phyloP scores from a whole-genome alignment of 2,797 vertebrate genomes.

The Rachycentron canadum region DNA sequence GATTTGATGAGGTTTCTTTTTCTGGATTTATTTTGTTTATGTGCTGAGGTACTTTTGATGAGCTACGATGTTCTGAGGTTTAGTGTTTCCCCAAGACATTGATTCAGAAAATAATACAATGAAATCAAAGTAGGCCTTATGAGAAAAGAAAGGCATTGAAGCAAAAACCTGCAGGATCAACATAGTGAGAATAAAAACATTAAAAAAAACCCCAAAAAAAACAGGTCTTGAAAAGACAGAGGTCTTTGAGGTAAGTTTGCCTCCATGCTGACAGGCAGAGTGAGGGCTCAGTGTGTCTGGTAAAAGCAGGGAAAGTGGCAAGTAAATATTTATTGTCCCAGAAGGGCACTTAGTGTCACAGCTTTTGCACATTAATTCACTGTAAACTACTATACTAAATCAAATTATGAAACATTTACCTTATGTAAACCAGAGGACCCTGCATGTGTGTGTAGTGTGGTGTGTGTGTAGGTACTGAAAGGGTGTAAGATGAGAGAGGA shows the following conservation, averaged over 20 bases:
- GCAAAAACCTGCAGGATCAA: neutral
- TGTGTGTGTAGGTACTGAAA: conserved; percentile 20
- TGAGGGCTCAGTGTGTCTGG: neutral
- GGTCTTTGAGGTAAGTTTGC: neutral
- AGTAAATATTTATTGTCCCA: conserved; percentile 44
- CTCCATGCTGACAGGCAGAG: neutral
- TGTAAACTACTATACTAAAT: accelerated
- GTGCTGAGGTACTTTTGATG: neutral
- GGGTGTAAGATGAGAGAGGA: neutral
- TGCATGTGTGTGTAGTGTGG: neutral
- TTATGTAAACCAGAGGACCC: neutral
- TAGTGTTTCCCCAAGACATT: neutral
- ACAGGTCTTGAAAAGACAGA: neutral
- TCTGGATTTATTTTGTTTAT: neutral
- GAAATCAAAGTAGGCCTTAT: neutral
- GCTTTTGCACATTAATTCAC: conserved; percentile 12
- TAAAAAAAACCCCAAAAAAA: neutral
- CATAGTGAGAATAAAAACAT: neutral
- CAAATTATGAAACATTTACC: conserved; percentile 3
- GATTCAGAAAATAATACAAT: neutral
- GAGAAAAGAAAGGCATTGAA: neutral
- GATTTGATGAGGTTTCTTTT: neutral
- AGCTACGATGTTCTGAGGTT: neutral
- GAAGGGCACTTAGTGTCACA: conserved; percentile 8
- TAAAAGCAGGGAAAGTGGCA: neutral